Evolutionary conservation across 2,113 vertebrate genomes (phyloP), one percentile per base, ranked within the genome.

Genomic region (Pyrgilauda ruficollis): DNA sequence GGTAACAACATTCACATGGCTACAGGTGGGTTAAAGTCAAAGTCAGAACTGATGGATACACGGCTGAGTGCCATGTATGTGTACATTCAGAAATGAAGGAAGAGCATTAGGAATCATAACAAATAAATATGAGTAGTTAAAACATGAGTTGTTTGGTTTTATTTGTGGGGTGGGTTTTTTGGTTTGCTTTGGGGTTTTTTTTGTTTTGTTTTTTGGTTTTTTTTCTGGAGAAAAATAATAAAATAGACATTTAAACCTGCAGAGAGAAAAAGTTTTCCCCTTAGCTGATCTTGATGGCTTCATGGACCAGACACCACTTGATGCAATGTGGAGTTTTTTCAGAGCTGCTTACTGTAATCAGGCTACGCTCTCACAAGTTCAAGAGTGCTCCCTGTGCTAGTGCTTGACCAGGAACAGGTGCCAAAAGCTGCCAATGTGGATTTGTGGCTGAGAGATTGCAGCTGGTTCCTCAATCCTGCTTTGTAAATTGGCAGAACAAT

Each of bases 401-500:
- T 0, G 1, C 35, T 30, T 59, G 81, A 43, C 64, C 56, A 75
- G 77, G 73, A 84, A 11, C 22, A 81, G 37, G 68, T 87, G 87
- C 61, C 1, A 10, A 53, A 64, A 76, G 23, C 28, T 91, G 74
- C 84, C 84, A 69, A 0, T 21, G 44, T 44, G 52, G 31, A 43
- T 86, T 91, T 90, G 83, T 77, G 72, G 43, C 63, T 94, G 89
- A 84, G 70, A 83, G 83, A 53, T 52, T 39, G 62, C 84, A 94
- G 77, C 81, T 96, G 93, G 58, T 75, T 79, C 91, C 75, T 94
- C 81, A 52, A 43, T 67, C 66, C 49, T 50, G 73, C 56, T 79
- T 78, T 17, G 47, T 13, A 64, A 75, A 74, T 72, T 81, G 89
- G 89, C 84, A 82, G 69, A 63, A 91, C 43, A 81, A 55, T 56